Conservation (phyloP, 2,888 invertebrate species). For the Zygogramma bicolorata region DNA sequence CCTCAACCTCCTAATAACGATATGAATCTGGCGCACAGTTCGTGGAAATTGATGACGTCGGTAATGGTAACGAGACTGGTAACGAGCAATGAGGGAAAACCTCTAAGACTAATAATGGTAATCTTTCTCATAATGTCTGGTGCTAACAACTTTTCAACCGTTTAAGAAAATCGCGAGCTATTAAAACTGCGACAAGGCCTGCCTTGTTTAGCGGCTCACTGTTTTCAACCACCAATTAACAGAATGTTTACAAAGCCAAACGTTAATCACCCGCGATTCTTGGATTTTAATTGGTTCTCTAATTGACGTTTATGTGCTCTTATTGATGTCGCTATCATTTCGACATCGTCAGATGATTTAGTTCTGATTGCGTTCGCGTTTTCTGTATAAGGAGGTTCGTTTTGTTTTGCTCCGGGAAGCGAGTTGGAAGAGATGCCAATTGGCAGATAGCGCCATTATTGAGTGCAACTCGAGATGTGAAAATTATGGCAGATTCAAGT, state of each 20-base stretch:
- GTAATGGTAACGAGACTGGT: slow-evolving; percentile 63
- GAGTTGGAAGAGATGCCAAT: background rate
- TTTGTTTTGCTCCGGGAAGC: background rate
- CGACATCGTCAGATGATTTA: slow-evolving; percentile 29
- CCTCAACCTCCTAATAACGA: slow-evolving; percentile 60
- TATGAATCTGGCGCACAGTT: slow-evolving; percentile 62
- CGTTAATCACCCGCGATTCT: slow-evolving; percentile 64
- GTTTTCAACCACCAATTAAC: slow-evolving; percentile 56
- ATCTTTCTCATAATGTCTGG: slow-evolving; percentile 66
- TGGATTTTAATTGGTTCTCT: slow-evolving; percentile 63
- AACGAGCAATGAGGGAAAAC: slow-evolving; percentile 65
- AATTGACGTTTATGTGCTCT: slow-evolving; percentile 63
- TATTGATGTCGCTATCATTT: slow-evolving; percentile 55
- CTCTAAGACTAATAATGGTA: slow-evolving; percentile 66
- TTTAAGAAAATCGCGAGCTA: slow-evolving; percentile 67
- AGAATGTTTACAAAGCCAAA: slow-evolving; percentile 62
- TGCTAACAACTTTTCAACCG: slow-evolving; percentile 67
- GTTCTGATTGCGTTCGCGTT: background rate
- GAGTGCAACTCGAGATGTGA: background rate
- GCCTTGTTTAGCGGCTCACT: slow-evolving; percentile 57
- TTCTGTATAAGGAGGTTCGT: background rate
- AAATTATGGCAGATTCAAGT: too few species aligned
- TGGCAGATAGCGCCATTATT: background rate
- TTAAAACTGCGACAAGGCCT: slow-evolving; percentile 65
- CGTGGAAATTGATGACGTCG: slow-evolving; percentile 65